Base-by-base conservation (phyloP, 2,113 vertebrate genomes). In the Rhinoptilus africanus region DNA sequence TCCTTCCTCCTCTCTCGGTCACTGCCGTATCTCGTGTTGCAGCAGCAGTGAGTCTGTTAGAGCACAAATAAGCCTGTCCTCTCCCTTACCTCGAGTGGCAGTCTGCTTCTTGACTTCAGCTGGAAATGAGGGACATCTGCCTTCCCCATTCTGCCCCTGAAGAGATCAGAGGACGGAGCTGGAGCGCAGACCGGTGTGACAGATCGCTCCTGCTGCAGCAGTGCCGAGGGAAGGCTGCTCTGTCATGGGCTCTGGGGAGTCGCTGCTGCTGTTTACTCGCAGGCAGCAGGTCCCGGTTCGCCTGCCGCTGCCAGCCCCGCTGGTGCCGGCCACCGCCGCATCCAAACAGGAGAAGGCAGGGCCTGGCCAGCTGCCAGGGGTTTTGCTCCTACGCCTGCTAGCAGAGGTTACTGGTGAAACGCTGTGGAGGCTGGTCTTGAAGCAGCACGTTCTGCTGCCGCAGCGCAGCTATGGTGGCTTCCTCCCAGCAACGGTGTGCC, bases 11-110 rank as follows among this genome's bases (percentile, higher is more conserved):
- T 39, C 73, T 69, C 57, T 28, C 14, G 10, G 32, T 26, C 51
- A 1, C 79, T 54, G 74, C 88, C 32, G 59, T 15, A 6, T 9
- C 74, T 85, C 73, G 8, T 2, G 1, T 21, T 34, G 77, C 79
- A 43, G 95, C 94, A 82, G 67, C 85, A 30, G 35, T 17, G 68
- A 47, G 77, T 73, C 53, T 32, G 6, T 26, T 18, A 88, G 43
- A 95, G 92, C 87, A 91, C 93, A 87, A 62, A 74, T 62, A 86
- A 93, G 41, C 69, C 78, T 66, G 39, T 64, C 77, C 54, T 73
- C 59, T 87, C 63, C 63, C 59, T 12, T 51, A 41, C 60, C 91
- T 72, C 4, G 35, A 57, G 59, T 10, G 22, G 37, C 88, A 95
- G 22, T 45, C 68, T 53, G 56, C 69, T 90, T 48, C 85, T 75